phyloP scores from a whole-genome alignment of 2,113 vertebrate genomes.

The Spea multiplicata region DNA sequence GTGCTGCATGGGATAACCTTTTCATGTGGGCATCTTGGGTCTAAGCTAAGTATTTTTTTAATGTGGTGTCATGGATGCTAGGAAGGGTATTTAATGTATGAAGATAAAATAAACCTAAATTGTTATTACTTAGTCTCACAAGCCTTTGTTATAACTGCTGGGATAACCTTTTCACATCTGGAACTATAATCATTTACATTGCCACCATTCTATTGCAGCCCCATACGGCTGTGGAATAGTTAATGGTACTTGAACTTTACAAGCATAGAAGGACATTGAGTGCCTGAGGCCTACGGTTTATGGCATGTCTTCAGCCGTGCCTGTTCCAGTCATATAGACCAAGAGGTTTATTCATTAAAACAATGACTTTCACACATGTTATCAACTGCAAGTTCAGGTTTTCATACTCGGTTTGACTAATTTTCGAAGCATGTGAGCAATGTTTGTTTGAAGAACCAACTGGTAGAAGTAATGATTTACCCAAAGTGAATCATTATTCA shows the following conservation, averaged over 20 bases:
- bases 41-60: conserved; percentile 37
- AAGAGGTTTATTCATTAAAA: conserved; percentile 48
- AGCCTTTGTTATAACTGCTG: conserved; percentile 7
- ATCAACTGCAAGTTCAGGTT: conserved; percentile 10
- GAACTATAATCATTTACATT: background rate
- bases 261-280: conserved; percentile 48
- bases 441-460: conserved; percentile 14
- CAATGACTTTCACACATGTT: conserved; percentile 48
- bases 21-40: too few species aligned
- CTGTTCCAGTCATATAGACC: conserved; percentile 45
- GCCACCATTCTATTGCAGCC: background rate
- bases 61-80: conserved; percentile 39
- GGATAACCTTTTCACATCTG: conserved; percentile 10
- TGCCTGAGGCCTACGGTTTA: conserved; percentile 48
- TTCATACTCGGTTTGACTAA: conserved; percentile 19
- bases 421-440: conserved; percentile 28
- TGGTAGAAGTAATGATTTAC: conserved; percentile 11
- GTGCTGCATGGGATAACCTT: conserved; percentile 18
- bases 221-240: conserved; percentile 19
- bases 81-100: conserved; percentile 38
- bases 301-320: conserved; percentile 37
- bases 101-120: conserved; percentile 19
- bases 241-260: conserved; percentile 47
- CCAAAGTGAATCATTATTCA: background rate
- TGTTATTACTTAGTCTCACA: conserved; percentile 8